Base-by-base conservation (phyloP, 2,797 vertebrate species). In the Antennarius maculatus region DNA sequence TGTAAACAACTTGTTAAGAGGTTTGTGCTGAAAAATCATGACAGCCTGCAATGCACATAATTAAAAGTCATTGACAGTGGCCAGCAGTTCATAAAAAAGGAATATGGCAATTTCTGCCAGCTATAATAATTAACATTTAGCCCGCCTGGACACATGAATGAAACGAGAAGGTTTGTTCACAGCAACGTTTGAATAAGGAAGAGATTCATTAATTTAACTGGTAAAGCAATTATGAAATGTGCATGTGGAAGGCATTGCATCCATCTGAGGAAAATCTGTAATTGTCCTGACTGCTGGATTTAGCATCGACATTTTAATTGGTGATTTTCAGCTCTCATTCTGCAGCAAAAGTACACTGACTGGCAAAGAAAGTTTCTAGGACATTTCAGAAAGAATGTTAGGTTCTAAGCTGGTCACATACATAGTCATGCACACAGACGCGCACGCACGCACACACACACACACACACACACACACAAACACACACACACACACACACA, bases 291-390 rank as follows among this genome's bases (percentile, higher is more conserved):
- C 76, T 79, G 79, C 82, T 83, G 81, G 83, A 88, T 88, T 84
- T 62, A 81, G 81, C 84, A 83, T 76, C 89, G 89, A 89, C 89
- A 71, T 86, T 88, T 90, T 90, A 91, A 91, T 90, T 92, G 89
- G 86, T 88, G 85, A 88, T 89, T 88, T 89, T 83, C 80, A 83
- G 87, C 83, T 87, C 78, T 84, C 69, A 81, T 84, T 89, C 79
- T 78, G 79, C 62, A 79, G 69, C 50, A 31, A 80, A 90, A 85
- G 84, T 83, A 81, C 71, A 85, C 76, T 74, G 71, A 78, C 18
- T 14, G 23, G 73, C 72, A 70, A 61, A 70, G 68, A 82, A 86
- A 81, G 78, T 91, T 91, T 92, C 88, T 90, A 85, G 88, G 91
- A 89, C 89, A 90, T 86, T 83, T 86, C 70, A 77, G 86, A 78